These are phyloP conservation scores for Dermatemys mawii DNA, from an alignment of 2,113 vertebrate species.

Conservation along the genomic window DNA sequence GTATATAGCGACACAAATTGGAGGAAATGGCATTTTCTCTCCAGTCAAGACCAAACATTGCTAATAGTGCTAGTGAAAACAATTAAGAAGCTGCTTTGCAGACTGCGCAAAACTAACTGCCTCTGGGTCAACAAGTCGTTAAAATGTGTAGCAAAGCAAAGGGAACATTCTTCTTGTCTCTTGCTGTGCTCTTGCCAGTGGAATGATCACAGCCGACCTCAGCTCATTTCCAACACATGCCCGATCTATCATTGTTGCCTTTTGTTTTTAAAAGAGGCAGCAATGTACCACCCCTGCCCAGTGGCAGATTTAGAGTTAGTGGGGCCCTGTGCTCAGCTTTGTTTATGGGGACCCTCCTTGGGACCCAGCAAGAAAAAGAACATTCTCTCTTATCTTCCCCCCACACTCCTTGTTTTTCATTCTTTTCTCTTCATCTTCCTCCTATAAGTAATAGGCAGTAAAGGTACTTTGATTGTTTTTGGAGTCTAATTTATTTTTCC, in stretches of 20 bases:
- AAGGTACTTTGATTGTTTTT: too few species aligned
- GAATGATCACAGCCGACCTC: background rate
- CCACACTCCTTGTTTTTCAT: too few species aligned
- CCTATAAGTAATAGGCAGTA: too few species aligned
- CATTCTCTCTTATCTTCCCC: too few species aligned
- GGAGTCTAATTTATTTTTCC: too few species aligned
- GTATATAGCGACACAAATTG: background rate
- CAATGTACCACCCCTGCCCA: background rate
- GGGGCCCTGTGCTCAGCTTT: too few species aligned
- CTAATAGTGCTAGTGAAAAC: background rate
- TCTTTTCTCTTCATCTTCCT: too few species aligned
- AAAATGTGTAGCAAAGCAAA: background rate
- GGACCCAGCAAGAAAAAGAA: too few species aligned
- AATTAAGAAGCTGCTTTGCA: background rate
- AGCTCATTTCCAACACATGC: background rate
- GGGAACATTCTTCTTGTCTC: background rate
- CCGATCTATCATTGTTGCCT: background rate
- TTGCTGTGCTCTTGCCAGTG: background rate
- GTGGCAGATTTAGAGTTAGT: too few species aligned
- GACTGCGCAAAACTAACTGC: background rate
- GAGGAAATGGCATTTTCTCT: background rate
- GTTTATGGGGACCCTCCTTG: too few species aligned
- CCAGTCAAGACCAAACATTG: background rate
- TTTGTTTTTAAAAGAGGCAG: constrained; percentile 5
- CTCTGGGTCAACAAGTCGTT: background rate